phyloP scores from a whole-genome alignment of 2,888 invertebrate genomes.

The Microctonus brassicae region DNA sequence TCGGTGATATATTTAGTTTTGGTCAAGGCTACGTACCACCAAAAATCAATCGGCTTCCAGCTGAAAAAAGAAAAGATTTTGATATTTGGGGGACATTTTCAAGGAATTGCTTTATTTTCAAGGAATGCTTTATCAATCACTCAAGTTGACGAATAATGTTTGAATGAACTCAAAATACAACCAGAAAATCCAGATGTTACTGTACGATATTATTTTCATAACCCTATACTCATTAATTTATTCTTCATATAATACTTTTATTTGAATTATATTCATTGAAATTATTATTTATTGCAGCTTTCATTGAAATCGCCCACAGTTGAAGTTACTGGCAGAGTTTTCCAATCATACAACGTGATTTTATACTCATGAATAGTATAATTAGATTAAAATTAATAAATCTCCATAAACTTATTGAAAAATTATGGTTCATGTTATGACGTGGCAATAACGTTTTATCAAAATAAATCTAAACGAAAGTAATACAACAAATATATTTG shows the following conservation, averaged over 20 bases:
- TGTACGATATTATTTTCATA: no score
- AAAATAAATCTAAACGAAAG: background rate
- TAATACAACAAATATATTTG: constrained; percentile 14
- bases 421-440: background rate
- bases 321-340: constrained; percentile 91
- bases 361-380: constrained; percentile 72
- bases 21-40: constrained; percentile 81
- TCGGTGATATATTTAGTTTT: constrained; percentile 93
- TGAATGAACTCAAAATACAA: constrained; percentile 94
- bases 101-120: constrained; percentile 91
- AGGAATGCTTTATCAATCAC: constrained; percentile 98
- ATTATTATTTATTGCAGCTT: constrained; percentile 71
- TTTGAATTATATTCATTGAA: background rate
- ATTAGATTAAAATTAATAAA: background rate
- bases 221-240: no score
- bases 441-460: background rate
- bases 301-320: constrained; percentile 92
- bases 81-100: constrained; percentile 97
- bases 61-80: constrained; percentile 92
- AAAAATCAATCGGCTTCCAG: constrained; percentile 95
- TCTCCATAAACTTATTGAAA: background rate
- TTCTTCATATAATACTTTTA: no score
- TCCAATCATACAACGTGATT: constrained; percentile 91
- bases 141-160: constrained; percentile 96
- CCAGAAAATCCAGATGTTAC: constrained; percentile 94